These are phyloP conservation scores for Columba janthina DNA, from an alignment of 2,113 vertebrate species.

Conservation along the genomic window DNA sequence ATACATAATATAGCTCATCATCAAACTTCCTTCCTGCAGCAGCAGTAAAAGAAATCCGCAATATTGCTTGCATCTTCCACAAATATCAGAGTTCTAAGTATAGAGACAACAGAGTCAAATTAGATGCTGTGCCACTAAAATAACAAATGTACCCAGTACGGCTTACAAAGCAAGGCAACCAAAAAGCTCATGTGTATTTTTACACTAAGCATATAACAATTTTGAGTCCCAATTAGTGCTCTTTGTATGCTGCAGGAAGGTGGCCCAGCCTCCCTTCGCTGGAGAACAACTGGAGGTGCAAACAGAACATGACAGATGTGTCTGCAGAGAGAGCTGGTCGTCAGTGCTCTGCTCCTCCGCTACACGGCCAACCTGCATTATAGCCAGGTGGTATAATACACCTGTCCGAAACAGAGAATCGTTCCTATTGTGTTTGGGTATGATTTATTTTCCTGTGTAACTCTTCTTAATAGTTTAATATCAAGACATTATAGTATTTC, in stretches of 20 bases:
- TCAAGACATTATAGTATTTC: background rate
- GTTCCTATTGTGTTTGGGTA: background rate
- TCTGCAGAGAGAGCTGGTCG: background rate
- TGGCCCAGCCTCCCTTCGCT: background rate
- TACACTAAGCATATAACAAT: background rate
- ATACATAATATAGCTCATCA: background rate
- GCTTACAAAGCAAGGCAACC: background rate
- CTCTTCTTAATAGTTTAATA: background rate
- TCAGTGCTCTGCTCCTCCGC: background rate
- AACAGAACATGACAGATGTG: background rate
- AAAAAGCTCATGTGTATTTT: background rate
- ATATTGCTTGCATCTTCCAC: background rate
- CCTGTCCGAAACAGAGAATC: background rate
- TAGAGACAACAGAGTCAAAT: background rate
- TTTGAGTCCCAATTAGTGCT: background rate
- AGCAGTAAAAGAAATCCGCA: background rate
- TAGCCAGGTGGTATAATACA: rapidly evolving
- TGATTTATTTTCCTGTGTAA: background rate
- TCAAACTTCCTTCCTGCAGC: background rate
- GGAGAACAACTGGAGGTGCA: background rate
- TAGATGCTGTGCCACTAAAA: background rate
- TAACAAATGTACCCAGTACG: background rate
- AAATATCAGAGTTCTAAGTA: background rate
- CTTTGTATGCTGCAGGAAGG: background rate
- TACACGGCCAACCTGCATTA: background rate